Base-by-base conservation (phyloP, 2,113 vertebrate species). In the Acanthochromis polyacanthus region DNA sequence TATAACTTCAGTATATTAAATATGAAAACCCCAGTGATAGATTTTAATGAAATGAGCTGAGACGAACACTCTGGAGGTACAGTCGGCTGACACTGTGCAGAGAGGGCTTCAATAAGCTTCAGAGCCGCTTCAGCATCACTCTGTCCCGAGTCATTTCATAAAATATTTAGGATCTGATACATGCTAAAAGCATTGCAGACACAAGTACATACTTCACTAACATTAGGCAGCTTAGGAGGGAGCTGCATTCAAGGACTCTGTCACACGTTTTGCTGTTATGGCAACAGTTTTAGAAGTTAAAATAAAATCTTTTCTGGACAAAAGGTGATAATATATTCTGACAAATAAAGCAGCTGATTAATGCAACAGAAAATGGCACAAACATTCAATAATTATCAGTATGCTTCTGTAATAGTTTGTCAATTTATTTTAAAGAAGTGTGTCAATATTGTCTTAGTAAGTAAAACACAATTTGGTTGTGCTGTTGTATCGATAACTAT, bases 121-220 rank as follows among this genome's bases (percentile, higher is more conserved):
- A 52, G 63, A 81, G 46, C 43, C n/a, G 43, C 63, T 80, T 50
- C 63, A 50, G 75, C 51, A 52, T 59, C 50, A 40, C 59, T 52
- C 46, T 28, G 50, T 11, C 65, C 62, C 51, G 66, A 73, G 68
- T 86, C 64, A 77, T 55, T 80, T 73, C 74, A 85, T 85, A n/a
- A 88, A 87, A 87, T 78, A 88, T 91, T 87, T 74, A 84, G 38
- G 43, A 25, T 51, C 19, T 69, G 66, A 72, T 76, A 73, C 80
- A 83, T 76, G 25, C 57, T 19, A 66, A 77, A 71, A 73, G 71
- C 32, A 19, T 28, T 25, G 52, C 61, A 53, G 71, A 80, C 57
- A 61, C 51, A 62, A 73, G 83, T 38, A 75, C 80, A 57, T 63
- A 63, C 61, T 82, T 77, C 57, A 74, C 59, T 68, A 48, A 75